Base-by-base conservation (phyloP, 2,113 vertebrate genomes). In the Agelaius phoeniceus region DNA sequence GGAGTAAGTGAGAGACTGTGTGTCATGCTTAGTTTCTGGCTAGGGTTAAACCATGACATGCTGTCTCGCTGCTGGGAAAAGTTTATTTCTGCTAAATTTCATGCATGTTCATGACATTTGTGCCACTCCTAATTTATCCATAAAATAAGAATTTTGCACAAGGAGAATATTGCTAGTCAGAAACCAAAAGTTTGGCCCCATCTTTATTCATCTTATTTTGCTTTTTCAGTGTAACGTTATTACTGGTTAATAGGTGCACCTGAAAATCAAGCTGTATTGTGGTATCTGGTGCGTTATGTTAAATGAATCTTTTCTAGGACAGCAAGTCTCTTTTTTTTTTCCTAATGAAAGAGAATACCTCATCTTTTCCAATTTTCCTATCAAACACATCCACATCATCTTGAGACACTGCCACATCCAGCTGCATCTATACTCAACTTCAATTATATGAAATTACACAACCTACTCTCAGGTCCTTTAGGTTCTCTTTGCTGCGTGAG, bases 241-340 rank as follows among this genome's bases (percentile, higher is more conserved):
- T 98, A 96, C 96, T 97, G 54, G 91, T 95, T 98, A 98, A 97
- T 98, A 94, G 94, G 92, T 94, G 81, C 97, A 98, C 97, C 97
- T 98, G 97, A 98, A 98, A 98, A 97, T 98, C 97, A 98, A 97
- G 97, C 97, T 95, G 74, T 96, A 97, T 97, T 97, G 97, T 97
- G 91, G 86, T 93, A 95, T 96, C 96, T 97, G 90, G 68, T 97
- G 94, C 3, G 55, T 94, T 96, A 95, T 41, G 66, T 96, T 98
- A 98, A 97, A 97, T 95, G 91, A 93, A 90, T 97, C 96, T 97
- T 97, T 98, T 97, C 93, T 96, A 95, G 68, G 94, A 85, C 90
- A 95, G 93, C 69, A 91, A 96, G 89, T 91, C 89, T 97, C 54
- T 91, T 96, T 89, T 96, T 96, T 87, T 77, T 74, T 54, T 48